A percentile compares a stretch with the other conserved stretches of the same genome.
Evolutionary conservation across 35 echinoderm and acorn worm genomes (phyloP).

Genomic region (Heliocidaris erythrogramma): DNA sequence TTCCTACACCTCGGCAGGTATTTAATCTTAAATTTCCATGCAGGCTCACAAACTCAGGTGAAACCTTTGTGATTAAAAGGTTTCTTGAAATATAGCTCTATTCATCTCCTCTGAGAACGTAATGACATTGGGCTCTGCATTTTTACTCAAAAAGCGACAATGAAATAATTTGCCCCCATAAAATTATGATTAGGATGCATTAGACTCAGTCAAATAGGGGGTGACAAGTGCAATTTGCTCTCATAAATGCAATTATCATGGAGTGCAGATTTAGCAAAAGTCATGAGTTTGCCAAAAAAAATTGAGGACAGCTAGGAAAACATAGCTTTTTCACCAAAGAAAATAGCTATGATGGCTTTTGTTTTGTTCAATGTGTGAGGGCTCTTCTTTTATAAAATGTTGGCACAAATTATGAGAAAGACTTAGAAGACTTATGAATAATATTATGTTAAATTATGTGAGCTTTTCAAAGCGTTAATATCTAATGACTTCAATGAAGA

Average conservation of each 20-base stretch:
- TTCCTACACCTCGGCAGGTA: not conserved
- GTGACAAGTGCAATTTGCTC: not conserved
- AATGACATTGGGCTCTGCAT: not conserved
- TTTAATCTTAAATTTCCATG: constrained; percentile 5
- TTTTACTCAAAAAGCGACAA: not conserved
- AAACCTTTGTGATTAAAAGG: not conserved
- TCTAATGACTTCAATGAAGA: too few relatives aligned
- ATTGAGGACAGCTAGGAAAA: not conserved
- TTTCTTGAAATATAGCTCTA: not conserved
- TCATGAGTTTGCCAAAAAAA: not conserved
- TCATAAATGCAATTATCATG: not conserved
- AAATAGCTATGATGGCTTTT: too few relatives aligned
- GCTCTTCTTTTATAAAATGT: too few relatives aligned
- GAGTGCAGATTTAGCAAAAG: not conserved
- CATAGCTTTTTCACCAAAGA: too few relatives aligned
- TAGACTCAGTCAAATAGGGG: not conserved
- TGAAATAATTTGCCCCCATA: not conserved
- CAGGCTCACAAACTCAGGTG: not conserved
- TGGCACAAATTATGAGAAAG: too few relatives aligned
- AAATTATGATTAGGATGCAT: not conserved
- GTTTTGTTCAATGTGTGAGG: too few relatives aligned
- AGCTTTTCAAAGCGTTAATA: too few relatives aligned
- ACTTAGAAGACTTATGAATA: too few relatives aligned
- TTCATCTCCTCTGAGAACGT: not conserved
- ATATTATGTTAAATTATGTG: too few relatives aligned